phyloP scores from a whole-genome alignment of 37 sponge, comb jelly and placozoan species.

The Aplysina aerophoba region DNA sequence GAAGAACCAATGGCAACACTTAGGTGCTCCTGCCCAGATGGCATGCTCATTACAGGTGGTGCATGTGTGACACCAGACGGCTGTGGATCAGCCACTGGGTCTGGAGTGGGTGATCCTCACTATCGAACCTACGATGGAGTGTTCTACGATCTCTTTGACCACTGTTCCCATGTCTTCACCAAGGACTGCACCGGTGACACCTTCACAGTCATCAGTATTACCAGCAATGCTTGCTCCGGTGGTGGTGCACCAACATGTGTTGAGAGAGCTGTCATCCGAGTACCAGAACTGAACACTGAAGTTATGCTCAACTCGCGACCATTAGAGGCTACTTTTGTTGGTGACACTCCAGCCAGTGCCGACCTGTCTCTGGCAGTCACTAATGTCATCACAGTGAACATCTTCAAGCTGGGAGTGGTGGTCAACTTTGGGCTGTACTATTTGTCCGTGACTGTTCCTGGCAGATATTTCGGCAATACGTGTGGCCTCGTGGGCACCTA shows the following conservation, averaged over 20 bases:
- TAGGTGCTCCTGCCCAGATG: constrained; percentile 26
- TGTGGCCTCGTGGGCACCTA: neutral
- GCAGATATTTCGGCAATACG: neutral
- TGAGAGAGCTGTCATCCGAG: constrained; percentile 7
- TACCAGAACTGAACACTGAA: neutral
- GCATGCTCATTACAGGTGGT: neutral
- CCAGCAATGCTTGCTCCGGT: constrained; percentile 1
- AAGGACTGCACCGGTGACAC: neutral
- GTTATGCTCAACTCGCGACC: no score
- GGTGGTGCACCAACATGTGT: constrained; percentile 16
- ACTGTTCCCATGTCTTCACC: constrained; percentile 23
- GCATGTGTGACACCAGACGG: no score
- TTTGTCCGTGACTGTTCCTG: neutral
- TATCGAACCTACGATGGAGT: constrained; percentile 18
- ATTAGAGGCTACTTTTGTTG: no score
- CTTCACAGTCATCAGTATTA: constrained; percentile 25
- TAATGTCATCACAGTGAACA: neutral
- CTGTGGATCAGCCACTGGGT: neutral
- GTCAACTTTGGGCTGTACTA: constrained; percentile 4
- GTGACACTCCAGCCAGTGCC: no score
- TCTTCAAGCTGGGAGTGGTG: neutral
- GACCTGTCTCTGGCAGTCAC: no score
- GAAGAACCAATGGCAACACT: neutral
- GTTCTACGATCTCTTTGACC: constrained; percentile 26
- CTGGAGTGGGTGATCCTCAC: constrained; percentile 13